These are phyloP conservation scores for Nothoprocta pentlandii DNA, from an alignment of 2,113 vertebrate genomes.

Conservation along the genomic window DNA sequence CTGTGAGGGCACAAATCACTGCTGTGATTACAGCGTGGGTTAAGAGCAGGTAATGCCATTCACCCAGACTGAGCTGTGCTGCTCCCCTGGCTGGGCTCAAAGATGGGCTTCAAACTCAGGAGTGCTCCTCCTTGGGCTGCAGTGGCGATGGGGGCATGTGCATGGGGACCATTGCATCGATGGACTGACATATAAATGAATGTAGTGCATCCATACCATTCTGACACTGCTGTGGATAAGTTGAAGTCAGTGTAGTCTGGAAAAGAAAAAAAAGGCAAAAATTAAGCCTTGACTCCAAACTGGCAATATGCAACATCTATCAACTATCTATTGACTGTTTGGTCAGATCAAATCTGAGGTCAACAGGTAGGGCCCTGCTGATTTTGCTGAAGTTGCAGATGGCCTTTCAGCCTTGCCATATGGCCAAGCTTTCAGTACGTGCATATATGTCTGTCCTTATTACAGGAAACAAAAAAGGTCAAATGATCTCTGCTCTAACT, in stretches of 20 bases:
- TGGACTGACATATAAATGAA: not conserved
- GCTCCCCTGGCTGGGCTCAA: not conserved
- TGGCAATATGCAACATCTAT: not conserved
- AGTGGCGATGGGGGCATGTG: not conserved
- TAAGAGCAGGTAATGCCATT: not conserved
- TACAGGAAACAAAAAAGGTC: not conserved
- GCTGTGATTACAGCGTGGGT: not conserved
- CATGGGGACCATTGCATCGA: not conserved
- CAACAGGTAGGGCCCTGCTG: not conserved
- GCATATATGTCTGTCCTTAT: not conserved
- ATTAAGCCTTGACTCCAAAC: fast-evolving
- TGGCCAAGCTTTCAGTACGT: not conserved
- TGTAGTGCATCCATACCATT: not conserved
- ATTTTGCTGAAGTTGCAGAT: not conserved
- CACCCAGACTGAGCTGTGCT: not conserved
- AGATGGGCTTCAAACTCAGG: not conserved
- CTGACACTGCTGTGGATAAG: not conserved
- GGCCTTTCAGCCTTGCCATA: not conserved
- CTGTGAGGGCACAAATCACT: not conserved
- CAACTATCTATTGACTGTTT: not conserved
- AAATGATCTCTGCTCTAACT: not conserved
- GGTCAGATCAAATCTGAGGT: not conserved
- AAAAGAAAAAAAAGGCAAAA: not conserved
- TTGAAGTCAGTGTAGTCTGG: not conserved
- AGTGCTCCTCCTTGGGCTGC: not conserved